Evolutionary conservation across 2,113 vertebrate species (phyloP).

Genomic region (Emydocephalus ijimae): DNA sequence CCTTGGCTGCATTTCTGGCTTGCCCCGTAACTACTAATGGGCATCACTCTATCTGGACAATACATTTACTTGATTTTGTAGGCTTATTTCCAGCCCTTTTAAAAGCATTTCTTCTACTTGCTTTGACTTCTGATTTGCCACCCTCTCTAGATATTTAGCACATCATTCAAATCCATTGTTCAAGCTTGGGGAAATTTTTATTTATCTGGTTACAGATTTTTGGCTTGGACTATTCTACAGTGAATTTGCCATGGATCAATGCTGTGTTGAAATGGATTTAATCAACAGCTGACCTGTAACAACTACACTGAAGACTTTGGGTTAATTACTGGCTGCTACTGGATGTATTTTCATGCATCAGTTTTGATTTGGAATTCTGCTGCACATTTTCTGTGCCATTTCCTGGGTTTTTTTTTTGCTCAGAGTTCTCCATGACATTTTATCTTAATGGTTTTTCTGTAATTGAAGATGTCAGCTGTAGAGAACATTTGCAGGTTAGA

Average conservation of each 20-base stretch:
- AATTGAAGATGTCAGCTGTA: neutral
- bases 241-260: neutral
- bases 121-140: neutral
- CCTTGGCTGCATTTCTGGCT: neutral
- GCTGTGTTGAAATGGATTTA: slow-evolving; percentile 4
- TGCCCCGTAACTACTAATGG: neutral
- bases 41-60: neutral
- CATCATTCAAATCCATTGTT: neutral
- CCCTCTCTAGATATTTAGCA: neutral
- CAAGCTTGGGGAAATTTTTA: neutral
- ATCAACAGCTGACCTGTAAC: neutral
- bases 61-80: neutral
- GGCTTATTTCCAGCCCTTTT: neutral
- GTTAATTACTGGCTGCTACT: neutral
- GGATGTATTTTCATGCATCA: neutral
- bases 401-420: neutral
- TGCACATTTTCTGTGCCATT: neutral
- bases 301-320: neutral
- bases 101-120: neutral
- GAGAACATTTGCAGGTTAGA: neutral
- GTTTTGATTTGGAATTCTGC: neutral
- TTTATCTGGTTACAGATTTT: neutral
- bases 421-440: neutral
- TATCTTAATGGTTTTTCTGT: neutral
- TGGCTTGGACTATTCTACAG: neutral